Conservation (phyloP, 2,113 vertebrate genomes). For the Semnornis frantzii region DNA sequence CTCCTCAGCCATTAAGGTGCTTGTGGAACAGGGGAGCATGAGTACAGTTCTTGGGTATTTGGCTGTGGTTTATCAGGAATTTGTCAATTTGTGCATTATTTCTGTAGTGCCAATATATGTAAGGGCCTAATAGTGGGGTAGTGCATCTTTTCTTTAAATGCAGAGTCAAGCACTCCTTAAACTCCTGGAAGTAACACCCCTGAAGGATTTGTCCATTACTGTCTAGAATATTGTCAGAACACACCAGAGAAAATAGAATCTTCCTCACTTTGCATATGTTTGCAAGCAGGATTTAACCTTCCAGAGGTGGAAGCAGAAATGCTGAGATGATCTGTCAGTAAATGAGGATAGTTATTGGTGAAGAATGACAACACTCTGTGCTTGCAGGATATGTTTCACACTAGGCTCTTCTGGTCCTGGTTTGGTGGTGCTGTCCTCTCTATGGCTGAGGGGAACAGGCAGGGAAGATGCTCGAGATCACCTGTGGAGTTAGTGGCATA, state of each 20-base stretch:
- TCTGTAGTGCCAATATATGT: not conserved
- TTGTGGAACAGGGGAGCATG: not conserved
- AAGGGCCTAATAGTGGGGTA: not conserved
- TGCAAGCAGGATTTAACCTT: not conserved
- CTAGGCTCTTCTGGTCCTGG: not conserved
- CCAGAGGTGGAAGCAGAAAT: slow-evolving; percentile 1
- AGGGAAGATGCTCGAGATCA: not conserved
- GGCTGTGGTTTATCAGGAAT: not conserved
- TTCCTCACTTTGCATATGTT: not conserved
- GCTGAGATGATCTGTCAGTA: not conserved
- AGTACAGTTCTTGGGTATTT: not conserved
- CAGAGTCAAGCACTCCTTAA: not conserved
- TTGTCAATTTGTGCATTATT: not conserved
- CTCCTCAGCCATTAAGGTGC: not conserved
- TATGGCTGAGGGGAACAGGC: not conserved
- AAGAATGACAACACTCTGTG: fast-evolving
- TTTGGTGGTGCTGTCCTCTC: not conserved
- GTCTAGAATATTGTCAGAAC: not conserved
- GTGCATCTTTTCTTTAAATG: not conserved
- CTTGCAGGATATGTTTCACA: not conserved
- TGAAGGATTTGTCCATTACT: not conserved
- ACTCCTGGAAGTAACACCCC: not conserved
- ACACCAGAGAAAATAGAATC: not conserved
- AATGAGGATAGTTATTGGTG: slow-evolving; percentile 7
- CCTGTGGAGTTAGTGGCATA: not conserved